Conservation (phyloP, 2,113 vertebrate genomes). For the Crotophaga sulcirostris region DNA sequence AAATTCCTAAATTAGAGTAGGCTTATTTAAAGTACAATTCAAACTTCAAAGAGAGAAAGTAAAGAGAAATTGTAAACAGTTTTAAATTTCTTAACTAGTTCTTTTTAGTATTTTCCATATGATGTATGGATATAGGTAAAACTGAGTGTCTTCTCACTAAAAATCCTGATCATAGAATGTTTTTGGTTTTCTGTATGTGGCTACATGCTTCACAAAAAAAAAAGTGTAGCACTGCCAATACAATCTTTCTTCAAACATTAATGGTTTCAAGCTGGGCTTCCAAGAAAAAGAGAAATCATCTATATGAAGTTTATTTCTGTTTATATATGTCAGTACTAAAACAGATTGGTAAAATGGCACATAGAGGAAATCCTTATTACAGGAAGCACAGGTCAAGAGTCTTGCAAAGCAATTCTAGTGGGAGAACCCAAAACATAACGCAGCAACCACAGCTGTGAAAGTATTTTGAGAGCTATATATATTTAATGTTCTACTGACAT, state of each 20-base stretch:
- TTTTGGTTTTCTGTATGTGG: not conserved
- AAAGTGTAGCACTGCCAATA: not conserved
- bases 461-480: not conserved
- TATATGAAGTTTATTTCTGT: not conserved
- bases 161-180: not conserved
- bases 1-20: constrained; percentile 17
- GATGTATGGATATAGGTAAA: not conserved
- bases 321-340: not conserved
- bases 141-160: not conserved
- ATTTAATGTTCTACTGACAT: not conserved
- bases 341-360: not conserved
- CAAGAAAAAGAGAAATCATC: not conserved
- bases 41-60: not conserved
- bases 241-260: not conserved
- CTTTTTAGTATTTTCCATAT: not conserved
- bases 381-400: not conserved
- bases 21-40: not conserved
- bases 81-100: not conserved
- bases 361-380: not conserved
- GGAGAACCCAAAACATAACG: not conserved
- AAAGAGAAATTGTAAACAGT: not conserved
- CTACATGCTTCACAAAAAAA: not conserved
- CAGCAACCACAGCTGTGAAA: not conserved
- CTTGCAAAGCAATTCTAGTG: not conserved
- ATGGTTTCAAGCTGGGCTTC: not conserved